Evolutionary conservation across 2,113 vertebrate species (phyloP).

Genomic region (Petaurus breviceps): DNA sequence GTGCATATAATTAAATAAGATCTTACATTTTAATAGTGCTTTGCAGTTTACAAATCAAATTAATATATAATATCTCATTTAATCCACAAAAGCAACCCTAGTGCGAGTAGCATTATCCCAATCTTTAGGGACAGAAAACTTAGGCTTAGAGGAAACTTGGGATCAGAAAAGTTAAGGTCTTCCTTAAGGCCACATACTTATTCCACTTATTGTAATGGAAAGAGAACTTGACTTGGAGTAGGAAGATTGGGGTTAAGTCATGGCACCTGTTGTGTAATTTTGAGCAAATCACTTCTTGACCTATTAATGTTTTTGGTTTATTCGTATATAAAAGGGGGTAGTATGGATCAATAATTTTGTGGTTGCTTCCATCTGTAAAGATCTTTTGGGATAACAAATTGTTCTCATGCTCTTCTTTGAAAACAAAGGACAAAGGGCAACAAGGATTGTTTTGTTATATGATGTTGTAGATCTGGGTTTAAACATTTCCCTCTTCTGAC

Average conservation of each 20-base stretch:
- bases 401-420: too few species aligned
- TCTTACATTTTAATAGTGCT: neutral
- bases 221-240: neutral
- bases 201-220: neutral
- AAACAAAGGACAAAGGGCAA: too few species aligned
- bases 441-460: neutral
- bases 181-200: neutral
- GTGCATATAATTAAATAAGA: neutral
- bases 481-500: neutral
- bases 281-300: neutral
- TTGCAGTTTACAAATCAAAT: neutral
- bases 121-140: neutral
- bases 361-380: neutral
- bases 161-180: neutral
- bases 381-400: neutral
- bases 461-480: neutral
- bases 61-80: neutral
- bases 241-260: neutral
- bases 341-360: neutral
- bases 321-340: too few species aligned
- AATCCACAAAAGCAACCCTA: neutral
- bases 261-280: neutral
- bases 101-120: neutral
- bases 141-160: neutral
- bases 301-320: neutral